Conservation (phyloP, 2,113 vertebrate species). For the Tupaia chinensis region DNA sequence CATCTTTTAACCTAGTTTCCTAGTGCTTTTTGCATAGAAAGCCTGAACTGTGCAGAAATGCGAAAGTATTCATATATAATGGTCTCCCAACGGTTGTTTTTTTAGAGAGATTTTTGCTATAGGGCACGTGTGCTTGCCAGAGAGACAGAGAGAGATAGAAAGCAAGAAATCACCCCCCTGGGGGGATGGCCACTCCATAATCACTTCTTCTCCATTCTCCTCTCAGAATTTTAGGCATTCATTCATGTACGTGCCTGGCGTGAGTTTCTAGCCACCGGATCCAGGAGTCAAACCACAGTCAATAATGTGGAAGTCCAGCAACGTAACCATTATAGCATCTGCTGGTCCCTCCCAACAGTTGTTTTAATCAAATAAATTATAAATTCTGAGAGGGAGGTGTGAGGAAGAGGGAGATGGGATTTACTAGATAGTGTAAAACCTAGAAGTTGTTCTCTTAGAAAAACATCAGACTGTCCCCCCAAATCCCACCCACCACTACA, state of each 20-base stretch:
- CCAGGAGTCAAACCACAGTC: too few relatives aligned
- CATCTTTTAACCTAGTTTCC: background rate
- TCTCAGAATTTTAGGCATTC: too few relatives aligned
- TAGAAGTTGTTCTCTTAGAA: background rate
- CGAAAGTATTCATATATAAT: background rate
- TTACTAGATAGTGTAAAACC: background rate
- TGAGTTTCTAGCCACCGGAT: too few relatives aligned
- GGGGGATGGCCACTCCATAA: too few relatives aligned
- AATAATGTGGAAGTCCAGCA: too few relatives aligned
- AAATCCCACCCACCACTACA: background rate
- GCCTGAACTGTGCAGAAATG: background rate
- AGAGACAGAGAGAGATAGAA: too few relatives aligned
- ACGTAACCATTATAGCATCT: too few relatives aligned
- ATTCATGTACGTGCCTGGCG: too few relatives aligned
- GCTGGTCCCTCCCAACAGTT: background rate
- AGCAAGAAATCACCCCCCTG: too few relatives aligned
- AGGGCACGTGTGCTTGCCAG: too few relatives aligned
- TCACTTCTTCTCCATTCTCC: too few relatives aligned
- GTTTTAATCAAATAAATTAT: background rate
- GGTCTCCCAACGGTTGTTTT: background rate
- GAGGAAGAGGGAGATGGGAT: background rate
- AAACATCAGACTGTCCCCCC: background rate
- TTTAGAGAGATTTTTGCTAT: too few relatives aligned
- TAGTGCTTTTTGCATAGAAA: conserved; percentile 21
- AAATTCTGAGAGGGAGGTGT: background rate